Evolutionary conservation across 2,113 vertebrate species (phyloP), one percentile per base, ranked within the genome.

Genomic region (cattle (Bos taurus)): DNA sequence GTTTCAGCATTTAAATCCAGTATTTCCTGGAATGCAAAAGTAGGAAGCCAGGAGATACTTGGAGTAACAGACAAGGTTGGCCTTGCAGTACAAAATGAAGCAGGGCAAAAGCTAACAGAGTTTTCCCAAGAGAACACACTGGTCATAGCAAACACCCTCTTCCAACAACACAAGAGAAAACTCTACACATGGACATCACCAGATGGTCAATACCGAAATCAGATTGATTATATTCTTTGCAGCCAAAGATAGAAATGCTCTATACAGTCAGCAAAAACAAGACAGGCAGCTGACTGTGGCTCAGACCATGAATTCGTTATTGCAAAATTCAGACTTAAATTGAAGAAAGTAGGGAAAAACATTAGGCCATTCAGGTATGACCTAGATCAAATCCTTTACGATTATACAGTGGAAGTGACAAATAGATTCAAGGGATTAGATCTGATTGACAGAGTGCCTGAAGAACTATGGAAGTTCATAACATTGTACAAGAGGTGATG

Each of bases 131-230:
- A 74, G 67, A 74, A 23, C n/a, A 1, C 8, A 40, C 21, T 13
- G 67, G 67, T 74, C 67, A 40, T 23, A 74, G 19, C 5, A 74
- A 40, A 74, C 2, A 6, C 19, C n/a, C n/a, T 23, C 36, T 74
- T 40, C 36, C 36, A 74, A 40, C 36, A 74, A 74, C 5, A 40
- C 3, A 74, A 74, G 67, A 74, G 67, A 40, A 40, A n/a, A 74
- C 19, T 23, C 10, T 74, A 40, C 67, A 74, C 0, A 0, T 40
- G n/a, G 67, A 74, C 0, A 0, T 74, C 67, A 74, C 67, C 2
- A 40, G n/a, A 40, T 23, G 2, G n/a, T 71, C n/a, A 40, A 12
- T 6, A 13, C n/a, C 5, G 2, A 74, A 74, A 23, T 74, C n/a
- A 40, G n/a, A 74, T 25, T 40, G 67, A 74, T 74, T 74, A 74